Evolutionary conservation across 2,888 invertebrate species (phyloP).

Genomic region (Apotomis betuletana): DNA sequence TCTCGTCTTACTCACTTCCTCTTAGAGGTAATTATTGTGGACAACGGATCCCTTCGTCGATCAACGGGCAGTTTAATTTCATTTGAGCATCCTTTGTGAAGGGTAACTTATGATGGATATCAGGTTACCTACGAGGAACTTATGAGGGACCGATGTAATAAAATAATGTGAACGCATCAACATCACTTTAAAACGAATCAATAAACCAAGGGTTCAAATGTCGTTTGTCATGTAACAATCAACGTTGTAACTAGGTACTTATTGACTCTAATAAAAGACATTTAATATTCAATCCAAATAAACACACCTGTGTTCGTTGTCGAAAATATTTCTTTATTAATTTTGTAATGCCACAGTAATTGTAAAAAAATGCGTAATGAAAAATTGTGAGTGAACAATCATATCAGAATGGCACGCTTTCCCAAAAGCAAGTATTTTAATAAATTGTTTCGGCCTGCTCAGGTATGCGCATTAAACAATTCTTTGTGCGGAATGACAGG

Average conservation of each 20-base stretch:
- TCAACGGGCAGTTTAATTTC: conserved; percentile 76
- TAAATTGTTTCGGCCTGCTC: conserved; percentile 56
- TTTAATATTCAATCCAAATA: too few species aligned
- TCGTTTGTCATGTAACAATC: not conserved
- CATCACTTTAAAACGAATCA: conserved; percentile 33
- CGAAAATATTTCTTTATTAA: too few species aligned
- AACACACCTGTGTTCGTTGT: not conserved
- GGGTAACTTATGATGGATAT: conserved; percentile 59
- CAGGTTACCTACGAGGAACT: conserved; percentile 54
- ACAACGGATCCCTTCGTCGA: conserved; percentile 78
- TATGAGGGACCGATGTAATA: conserved; percentile 34
- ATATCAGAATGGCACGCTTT: conserved; percentile 48
- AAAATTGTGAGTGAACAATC: conserved; percentile 56
- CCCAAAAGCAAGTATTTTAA: conserved; percentile 66
- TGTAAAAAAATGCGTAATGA: conserved; percentile 56
- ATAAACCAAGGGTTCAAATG: conserved; percentile 31
- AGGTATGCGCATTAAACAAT: conserved; percentile 54
- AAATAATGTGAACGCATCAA: conserved; percentile 29
- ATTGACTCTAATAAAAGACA: too few species aligned
- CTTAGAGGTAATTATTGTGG: conserved; percentile 69
- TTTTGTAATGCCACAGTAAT: not conserved
- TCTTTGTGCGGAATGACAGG: conserved; percentile 27
- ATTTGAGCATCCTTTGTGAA: conserved; percentile 73
- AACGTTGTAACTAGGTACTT: not conserved
- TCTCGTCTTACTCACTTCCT: conserved; percentile 71